Evolutionary conservation across 2,888 invertebrate species (phyloP).

Genomic region (Apeira syringaria): DNA sequence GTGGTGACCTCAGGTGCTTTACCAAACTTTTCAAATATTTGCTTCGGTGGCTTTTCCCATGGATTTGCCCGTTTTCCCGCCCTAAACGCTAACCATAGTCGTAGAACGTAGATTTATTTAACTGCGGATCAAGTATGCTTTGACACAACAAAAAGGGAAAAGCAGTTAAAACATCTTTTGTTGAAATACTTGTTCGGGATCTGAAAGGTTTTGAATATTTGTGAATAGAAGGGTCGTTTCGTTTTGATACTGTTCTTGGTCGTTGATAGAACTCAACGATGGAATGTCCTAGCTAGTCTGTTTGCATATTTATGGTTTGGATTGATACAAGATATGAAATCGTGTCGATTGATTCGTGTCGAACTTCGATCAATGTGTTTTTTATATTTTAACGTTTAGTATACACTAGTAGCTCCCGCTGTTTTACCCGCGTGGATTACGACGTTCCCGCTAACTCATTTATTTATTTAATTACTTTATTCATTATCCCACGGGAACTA

Average conservation of each 20-base stretch:
- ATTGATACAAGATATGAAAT: no score
- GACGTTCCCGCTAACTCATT: no score
- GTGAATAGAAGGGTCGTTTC: constrained; percentile 13
- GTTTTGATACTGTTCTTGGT: neutral
- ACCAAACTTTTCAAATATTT: constrained; percentile 79
- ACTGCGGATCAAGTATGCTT: constrained; percentile 79
- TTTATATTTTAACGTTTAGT: no score
- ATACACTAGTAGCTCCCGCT: no score
- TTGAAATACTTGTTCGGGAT: constrained; percentile 57
- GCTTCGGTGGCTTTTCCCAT: constrained; percentile 69
- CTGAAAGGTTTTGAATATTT: constrained; percentile 18
- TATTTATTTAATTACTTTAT: no score
- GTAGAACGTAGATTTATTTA: constrained; percentile 63
- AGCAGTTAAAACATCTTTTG: constrained; percentile 53
- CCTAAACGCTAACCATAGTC: constrained; percentile 51
- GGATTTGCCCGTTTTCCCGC: constrained; percentile 63
- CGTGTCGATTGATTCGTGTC: no score
- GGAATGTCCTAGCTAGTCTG: no score
- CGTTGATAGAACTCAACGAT: no score
- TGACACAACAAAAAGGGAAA: constrained; percentile 70
- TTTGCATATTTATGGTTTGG: no score
- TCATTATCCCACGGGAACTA: no score
- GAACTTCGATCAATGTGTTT: no score
- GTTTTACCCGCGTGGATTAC: no score
- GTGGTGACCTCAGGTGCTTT: constrained; percentile 74